Conservation (phyloP, 2,113 vertebrate genomes). For the Scophthalmus maximus region DNA sequence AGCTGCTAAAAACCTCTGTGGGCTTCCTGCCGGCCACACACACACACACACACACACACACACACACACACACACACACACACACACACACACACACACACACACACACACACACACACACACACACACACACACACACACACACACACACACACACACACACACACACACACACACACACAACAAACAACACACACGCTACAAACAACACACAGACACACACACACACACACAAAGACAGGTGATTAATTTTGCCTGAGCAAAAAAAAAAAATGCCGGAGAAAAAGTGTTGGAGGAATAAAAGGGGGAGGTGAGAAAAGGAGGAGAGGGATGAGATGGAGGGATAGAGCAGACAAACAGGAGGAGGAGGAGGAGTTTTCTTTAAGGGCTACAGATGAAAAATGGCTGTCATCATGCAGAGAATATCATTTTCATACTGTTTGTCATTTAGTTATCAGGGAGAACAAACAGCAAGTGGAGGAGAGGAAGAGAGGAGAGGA, state of each 20-base stretch:
- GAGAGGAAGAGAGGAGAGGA: background rate
- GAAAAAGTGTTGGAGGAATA: constrained; percentile 59
- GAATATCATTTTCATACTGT: constrained; percentile 73
- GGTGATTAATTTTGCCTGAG: constrained; percentile 78
- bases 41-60: constrained; percentile 33
- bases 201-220: constrained; percentile 26
- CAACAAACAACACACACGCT: too few species aligned
- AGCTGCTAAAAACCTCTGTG: constrained; percentile 77
- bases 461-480: constrained; percentile 34
- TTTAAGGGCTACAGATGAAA: constrained; percentile 69
- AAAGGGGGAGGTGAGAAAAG: background rate
- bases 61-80: constrained; percentile 26
- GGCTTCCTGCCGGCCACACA: constrained; percentile 67
- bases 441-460: constrained; percentile 62
- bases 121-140: constrained; percentile 27
- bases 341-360: constrained; percentile 38
- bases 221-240: constrained; percentile 40
- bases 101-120: constrained; percentile 52
- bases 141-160: constrained; percentile 38
- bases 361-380: constrained; percentile 48
- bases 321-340: constrained; percentile 51
- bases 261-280: constrained; percentile 21
- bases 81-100: constrained; percentile 36
- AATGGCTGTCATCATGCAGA: constrained; percentile 70
- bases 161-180: constrained; percentile 33